Percentiles rank a stretch among this genome's conserved stretches.
These are phyloP conservation scores for Acrocephalus scirpaceus DNA, from an alignment of 2,797 vertebrate species.

Conservation along the genomic window DNA sequence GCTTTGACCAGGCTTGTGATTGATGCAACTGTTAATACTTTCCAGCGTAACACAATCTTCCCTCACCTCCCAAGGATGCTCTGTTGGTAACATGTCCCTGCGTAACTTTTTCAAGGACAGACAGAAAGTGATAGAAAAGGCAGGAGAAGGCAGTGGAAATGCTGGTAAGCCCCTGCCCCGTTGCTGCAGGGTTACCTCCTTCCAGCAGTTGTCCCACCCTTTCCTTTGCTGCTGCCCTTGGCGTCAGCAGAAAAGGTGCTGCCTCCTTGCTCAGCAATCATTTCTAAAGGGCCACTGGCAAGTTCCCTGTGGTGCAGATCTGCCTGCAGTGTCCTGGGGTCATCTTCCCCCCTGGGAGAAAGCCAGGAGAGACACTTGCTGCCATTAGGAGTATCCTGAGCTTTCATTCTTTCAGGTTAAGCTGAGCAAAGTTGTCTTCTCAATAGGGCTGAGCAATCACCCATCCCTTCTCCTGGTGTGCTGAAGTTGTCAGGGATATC, in stretches of 20 bases:
- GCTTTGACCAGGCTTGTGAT: conserved; percentile 61
- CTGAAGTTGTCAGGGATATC: background rate
- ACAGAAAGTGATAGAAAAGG: background rate
- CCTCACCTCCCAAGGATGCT: conserved; percentile 53
- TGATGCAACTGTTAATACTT: conserved; percentile 64
- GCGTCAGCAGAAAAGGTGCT: conserved; percentile 21
- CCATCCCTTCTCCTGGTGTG: rapidly evolving
- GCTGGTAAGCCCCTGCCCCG: background rate
- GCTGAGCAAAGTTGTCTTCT: background rate
- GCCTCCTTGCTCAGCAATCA: conserved; percentile 43
- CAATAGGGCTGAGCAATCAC: background rate
- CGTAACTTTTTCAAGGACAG: conserved; percentile 56
- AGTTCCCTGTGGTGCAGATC: background rate
- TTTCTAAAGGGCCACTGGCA: conserved; percentile 3
- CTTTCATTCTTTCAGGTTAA: background rate
- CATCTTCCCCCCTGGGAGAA: conserved; percentile 23
- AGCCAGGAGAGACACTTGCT: conserved; percentile 16
- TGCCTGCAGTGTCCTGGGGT: conserved; percentile 16
- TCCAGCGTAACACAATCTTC: conserved; percentile 57
- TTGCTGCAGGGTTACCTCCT: background rate
- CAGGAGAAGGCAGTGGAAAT: background rate
- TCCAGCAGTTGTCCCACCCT: conserved; percentile 4
- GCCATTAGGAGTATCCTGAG: background rate
- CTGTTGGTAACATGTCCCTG: background rate
- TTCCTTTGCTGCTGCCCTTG: background rate